Base-by-base conservation (phyloP, 2,113 vertebrate genomes). In the Paedocypris sp. region DNA sequence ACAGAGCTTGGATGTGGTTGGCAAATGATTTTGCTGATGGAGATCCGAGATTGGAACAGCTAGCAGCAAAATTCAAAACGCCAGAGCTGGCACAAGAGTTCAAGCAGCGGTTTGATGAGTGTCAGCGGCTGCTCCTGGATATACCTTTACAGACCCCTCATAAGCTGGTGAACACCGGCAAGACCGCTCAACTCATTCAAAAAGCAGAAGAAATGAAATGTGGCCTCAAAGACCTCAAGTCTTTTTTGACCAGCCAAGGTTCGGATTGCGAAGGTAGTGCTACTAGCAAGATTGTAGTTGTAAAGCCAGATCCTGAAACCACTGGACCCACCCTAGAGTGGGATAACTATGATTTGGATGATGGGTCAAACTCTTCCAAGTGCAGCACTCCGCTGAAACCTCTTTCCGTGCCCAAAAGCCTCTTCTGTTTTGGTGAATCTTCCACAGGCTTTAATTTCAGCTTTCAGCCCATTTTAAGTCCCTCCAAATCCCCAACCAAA, bases 191-290 rank as follows among this genome's bases (percentile, higher is more conserved):
- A 6, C 86, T 97, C 35, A 99, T 99, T 75, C 86, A 95, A 77
- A 95, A 90, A 81, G 95, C 95, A 13, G 95, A 99, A 78, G 92
- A 97, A 79, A 97, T 97, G 94, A 99, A 99, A 73, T 89, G 83
- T 53, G 94, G 82, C n/a, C 84, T 98, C 15, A 99, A 97, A 83
- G 91, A 97, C 73, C 82, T 99, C 9, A 98, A 97, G 78, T 91
- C 80, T 0, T 90, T 93, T 75, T 78, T 99, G 75, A 97, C 93
- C 1, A 89, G 89, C 16, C 90, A 93, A 72, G 86, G 91, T 39
- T 89, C 88, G 64, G 87, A 87, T 8, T 83, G 71, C 4, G 75
- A 76, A n/a, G 71, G 1, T 50, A 51, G 62, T 43, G 66, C 42
- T 6, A 49, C 78, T 36, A n/a, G 67, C 25, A 54, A 48, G 2